Base-by-base conservation (phyloP, 2,113 vertebrate species). In the Meles meles region DNA sequence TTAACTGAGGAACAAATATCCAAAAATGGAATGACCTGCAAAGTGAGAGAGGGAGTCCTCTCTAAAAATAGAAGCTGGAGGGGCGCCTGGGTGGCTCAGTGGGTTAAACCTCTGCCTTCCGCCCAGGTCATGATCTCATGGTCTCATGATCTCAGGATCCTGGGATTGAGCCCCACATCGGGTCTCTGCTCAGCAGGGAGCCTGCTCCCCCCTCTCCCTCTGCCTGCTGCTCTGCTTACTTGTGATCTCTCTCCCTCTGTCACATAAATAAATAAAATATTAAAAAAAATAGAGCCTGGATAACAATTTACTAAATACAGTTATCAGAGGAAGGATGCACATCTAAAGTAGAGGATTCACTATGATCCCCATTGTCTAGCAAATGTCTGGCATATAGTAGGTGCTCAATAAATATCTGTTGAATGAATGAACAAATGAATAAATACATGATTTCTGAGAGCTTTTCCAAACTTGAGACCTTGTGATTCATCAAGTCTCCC, bases 391-490 rank as follows among this genome's bases (percentile, higher is more conserved):
- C 39, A 77, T 89, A 71, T 9, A 89, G 42, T 57, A 86, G 37
- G 61, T 90, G 37, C 44, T 92, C 90, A 86, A 63, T 59, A 84
- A 93, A 67, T 93, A 94, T 17, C 7, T 83, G n/a, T n/a, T 65
- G n/a, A 74, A 61, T 88, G 65, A 90, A 83, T 67, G 47, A 95
- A 87, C 59, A 59, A 93, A 85, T 71, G 67, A 93, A 85, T 71
- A 42, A 96, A 87, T 76, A 74, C 18, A 59, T 55, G 37, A 85
- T 69, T 94, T 47, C 81, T 76, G 42, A 42, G 9, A 37, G 55
- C 77, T 65, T n/a, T 96, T 93, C 27, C 59, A 69, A 77, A 85
- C 67, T 84, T 72, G 39, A 94, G 63, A 72, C 17, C 3, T 57
- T 80, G 12, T 77, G 87, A 92, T 91, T 96, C 71, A 87, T 61